These are phyloP conservation scores for Aromia moschata DNA, from an alignment of 2,888 invertebrate species.

Conservation along the genomic window DNA sequence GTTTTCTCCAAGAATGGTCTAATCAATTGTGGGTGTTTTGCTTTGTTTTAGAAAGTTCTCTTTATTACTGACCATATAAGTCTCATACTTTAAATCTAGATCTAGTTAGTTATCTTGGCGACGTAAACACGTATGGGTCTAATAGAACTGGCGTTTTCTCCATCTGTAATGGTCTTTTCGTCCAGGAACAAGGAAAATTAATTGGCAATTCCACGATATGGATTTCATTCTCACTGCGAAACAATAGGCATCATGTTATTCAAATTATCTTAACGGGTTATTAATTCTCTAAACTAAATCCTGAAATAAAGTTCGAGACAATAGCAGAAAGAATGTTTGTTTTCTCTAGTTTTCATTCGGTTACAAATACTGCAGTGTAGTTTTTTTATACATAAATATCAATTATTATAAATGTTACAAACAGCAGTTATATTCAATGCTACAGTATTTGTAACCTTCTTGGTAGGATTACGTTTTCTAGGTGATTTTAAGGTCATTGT, in stretches of 20 bases:
- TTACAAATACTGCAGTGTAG: too few species aligned
- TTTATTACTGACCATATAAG: conserved; percentile 52
- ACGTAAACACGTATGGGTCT: conserved; percentile 40
- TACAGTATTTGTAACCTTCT: too few species aligned
- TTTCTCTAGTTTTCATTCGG: too few species aligned
- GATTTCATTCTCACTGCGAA: background rate
- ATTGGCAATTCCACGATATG: conserved; percentile 31
- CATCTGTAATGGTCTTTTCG: conserved; percentile 36
- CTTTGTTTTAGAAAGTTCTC: conserved; percentile 59
- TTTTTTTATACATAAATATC: too few species aligned
- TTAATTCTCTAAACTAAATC: too few species aligned
- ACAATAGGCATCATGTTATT: background rate
- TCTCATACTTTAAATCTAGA: conserved; percentile 44
- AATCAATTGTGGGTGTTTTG: conserved; percentile 57
- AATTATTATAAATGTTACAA: too few species aligned
- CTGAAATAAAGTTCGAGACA: too few species aligned
- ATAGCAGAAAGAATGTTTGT: too few species aligned
- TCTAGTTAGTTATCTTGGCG: conserved; percentile 44
- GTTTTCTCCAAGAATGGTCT: conserved; percentile 50
- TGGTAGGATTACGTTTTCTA: too few species aligned
- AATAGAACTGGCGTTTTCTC: conserved; percentile 43
- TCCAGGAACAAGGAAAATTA: conserved; percentile 33
- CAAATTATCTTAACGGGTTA: too few species aligned
- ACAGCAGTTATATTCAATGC: too few species aligned
- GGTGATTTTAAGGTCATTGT: too few species aligned